Evolutionary conservation across 1,140 invertebrate species (phyloP).

Genomic region (Tribolium castaneum): DNA sequence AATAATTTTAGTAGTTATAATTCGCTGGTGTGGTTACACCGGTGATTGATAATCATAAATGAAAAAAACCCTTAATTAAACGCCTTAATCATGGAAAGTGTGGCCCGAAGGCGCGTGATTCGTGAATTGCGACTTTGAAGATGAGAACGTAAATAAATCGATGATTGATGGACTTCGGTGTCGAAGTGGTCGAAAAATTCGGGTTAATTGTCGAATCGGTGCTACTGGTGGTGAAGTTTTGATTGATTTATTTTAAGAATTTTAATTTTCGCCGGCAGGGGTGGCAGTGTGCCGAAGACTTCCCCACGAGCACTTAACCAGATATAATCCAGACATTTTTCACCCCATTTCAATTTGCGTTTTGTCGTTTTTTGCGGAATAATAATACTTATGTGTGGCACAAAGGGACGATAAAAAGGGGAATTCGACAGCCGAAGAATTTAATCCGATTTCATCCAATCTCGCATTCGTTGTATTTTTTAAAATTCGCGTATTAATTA

Average conservation of each 20-base stretch:
- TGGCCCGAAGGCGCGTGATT: not conserved
- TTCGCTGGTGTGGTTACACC: not conserved
- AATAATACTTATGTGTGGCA: constrained; percentile 47
- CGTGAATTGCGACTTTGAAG: not conserved
- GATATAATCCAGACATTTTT: constrained; percentile 53
- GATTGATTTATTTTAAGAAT: constrained; percentile 36
- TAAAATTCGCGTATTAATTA: constrained; percentile 24
- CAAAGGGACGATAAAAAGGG: constrained; percentile 47
- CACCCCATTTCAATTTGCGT: constrained; percentile 49
- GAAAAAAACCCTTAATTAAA: constrained; percentile 6
- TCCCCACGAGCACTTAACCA: constrained; percentile 38
- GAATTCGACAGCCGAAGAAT: constrained; percentile 40
- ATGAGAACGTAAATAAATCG: not conserved
- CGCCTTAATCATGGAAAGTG: no score
- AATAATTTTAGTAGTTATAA: constrained; percentile 37
- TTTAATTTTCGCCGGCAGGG: not conserved
- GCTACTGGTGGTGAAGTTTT: constrained; percentile 11
- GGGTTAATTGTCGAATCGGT: constrained; percentile 6
- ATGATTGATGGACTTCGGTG: constrained; percentile 19
- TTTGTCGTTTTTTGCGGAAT: constrained; percentile 48
- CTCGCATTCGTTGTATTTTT: constrained; percentile 31
- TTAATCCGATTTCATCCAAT: constrained; percentile 43
- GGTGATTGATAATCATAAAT: constrained; percentile 3
- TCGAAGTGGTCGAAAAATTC: not conserved
- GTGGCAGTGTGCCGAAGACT: constrained; percentile 25